Conservation (phyloP, 2,113 vertebrate genomes). For the Urocitellus parryii region DNA sequence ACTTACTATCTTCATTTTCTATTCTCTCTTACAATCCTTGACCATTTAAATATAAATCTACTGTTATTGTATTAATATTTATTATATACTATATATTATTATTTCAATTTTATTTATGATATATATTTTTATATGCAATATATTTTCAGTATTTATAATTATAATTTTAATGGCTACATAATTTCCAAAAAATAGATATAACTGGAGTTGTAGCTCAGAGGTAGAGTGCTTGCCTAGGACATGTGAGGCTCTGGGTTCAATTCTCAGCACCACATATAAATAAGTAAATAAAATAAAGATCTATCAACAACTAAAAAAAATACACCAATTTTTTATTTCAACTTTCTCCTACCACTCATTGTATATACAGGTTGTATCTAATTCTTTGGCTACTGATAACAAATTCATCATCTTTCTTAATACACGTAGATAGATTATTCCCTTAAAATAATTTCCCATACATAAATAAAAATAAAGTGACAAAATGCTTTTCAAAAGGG, state of each 20-base stretch:
- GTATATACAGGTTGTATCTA: neutral
- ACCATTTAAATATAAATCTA: neutral
- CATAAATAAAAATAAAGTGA: neutral
- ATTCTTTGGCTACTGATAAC: neutral
- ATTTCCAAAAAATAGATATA: neutral
- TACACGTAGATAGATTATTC: neutral
- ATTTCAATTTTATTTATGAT: conserved; percentile 14
- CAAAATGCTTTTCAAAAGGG: neutral
- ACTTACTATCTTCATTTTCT: neutral
- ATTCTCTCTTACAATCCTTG: neutral
- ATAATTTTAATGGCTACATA: neutral
- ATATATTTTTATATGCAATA: neutral
- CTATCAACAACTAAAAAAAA: no score
- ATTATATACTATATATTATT: neutral
- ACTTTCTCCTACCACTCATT: neutral
- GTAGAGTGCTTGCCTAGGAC: no score
- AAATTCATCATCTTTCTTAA: neutral
- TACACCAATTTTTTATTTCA: neutral
- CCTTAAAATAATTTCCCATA: neutral
- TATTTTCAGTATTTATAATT: neutral
- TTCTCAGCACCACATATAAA: no score
- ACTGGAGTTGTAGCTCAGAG: no score
- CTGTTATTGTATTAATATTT: neutral
- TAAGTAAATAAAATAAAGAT: no score
- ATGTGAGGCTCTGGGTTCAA: no score